phyloP scores from a whole-genome alignment of 2,888 invertebrate species.

The Nezara viridula region DNA sequence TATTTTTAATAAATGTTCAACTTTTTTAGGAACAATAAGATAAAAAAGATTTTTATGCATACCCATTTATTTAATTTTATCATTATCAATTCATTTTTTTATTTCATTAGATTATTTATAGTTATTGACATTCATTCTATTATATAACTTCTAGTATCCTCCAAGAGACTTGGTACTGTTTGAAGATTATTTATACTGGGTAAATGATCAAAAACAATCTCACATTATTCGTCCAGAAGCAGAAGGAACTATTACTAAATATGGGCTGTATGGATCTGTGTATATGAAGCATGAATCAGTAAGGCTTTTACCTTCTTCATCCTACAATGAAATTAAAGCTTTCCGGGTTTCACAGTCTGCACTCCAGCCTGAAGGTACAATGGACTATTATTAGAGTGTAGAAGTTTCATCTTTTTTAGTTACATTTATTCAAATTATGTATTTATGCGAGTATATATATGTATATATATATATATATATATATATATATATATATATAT shows the following conservation, averaged over 20 bases:
- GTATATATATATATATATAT: too few species aligned
- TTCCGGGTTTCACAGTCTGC: conserved; percentile 74
- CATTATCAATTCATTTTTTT: not conserved
- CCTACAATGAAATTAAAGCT: conserved; percentile 68
- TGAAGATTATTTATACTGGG: conserved; percentile 84
- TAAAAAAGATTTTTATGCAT: not conserved
- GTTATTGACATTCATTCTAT: not conserved
- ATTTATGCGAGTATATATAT: too few species aligned
- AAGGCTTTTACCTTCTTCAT: conserved; percentile 70
- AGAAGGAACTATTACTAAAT: conserved; percentile 67
- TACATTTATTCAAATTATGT: too few species aligned
- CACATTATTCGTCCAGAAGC: conserved; percentile 48
- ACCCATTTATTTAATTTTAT: not conserved
- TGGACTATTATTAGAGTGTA: conserved; percentile 39
- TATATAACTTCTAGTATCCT: conserved; percentile 64
- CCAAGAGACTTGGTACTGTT: conserved; percentile 69
- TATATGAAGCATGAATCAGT: conserved; percentile 65
- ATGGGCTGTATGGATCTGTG: conserved; percentile 72
- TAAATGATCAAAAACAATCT: conserved; percentile 67
- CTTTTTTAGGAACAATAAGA: not conserved
- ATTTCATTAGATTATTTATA: not conserved
- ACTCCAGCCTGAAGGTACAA: conserved; percentile 71
- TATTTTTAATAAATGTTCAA: not conserved
- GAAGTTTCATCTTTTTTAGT: not conserved
- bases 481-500: too few species aligned